A percentile compares a stretch with the other conserved stretches of the same genome.
phyloP scores from a whole-genome alignment of 2,888 invertebrate genomes.

The Maniola hyperantus region DNA sequence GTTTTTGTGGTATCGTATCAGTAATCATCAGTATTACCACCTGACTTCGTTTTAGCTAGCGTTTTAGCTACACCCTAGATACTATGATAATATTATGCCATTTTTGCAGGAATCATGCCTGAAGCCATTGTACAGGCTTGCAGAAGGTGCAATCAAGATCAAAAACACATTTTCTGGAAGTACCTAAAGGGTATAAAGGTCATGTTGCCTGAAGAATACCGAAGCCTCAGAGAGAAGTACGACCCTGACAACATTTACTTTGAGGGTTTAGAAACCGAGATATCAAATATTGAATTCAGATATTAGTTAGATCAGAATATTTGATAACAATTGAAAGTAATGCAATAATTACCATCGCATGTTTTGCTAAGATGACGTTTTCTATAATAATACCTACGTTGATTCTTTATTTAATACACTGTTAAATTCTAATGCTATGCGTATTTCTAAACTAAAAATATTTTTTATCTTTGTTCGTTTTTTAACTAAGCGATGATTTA shows the following conservation, averaged over 20 bases:
- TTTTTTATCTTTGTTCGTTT: no score
- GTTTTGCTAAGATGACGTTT: no score
- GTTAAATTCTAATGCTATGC: no score
- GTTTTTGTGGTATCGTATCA: no score
- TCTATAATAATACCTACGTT: no score
- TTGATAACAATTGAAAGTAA: not conserved
- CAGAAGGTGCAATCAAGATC: constrained; percentile 34
- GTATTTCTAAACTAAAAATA: no score
- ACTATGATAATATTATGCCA: not conserved
- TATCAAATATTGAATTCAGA: constrained; percentile 6
- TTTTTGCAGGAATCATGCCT: constrained; percentile 27
- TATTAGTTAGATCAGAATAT: not conserved
- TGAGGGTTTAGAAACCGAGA: constrained; percentile 63
- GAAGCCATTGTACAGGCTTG: constrained; percentile 31
- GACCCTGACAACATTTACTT: constrained; percentile 83
- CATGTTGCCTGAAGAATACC: constrained; percentile 73
- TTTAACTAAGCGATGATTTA: no score
- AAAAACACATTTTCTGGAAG: constrained; percentile 32
- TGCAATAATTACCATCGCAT: no score
- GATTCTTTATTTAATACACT: no score
- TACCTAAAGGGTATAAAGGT: constrained; percentile 66
- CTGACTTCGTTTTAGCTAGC: no score
- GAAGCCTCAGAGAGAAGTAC: constrained; percentile 72
- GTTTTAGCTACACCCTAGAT: no score
- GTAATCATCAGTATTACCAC: no score